Percentiles rank a stretch among this genome's conserved stretches.
Conservation (phyloP, 2,113 vertebrate genomes). For the Zingel zingel region DNA sequence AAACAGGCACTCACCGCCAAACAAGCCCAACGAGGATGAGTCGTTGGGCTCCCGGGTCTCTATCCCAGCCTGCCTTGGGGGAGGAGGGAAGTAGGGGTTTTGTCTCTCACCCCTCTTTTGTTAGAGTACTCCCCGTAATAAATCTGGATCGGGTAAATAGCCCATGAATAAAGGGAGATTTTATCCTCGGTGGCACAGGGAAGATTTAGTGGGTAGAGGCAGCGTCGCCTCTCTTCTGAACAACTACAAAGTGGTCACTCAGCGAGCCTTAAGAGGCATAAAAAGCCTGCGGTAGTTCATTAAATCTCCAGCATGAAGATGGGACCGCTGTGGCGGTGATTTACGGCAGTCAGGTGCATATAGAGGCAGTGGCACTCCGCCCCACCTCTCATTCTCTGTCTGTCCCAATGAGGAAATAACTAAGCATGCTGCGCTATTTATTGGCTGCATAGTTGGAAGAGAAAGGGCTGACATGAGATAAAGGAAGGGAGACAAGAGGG, state of each 20-base stretch:
- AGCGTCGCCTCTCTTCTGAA: slow-evolving; percentile 81
- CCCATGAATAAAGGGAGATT: slow-evolving; percentile 86
- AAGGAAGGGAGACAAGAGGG: neutral
- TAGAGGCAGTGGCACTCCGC: slow-evolving; percentile 66
- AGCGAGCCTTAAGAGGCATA: slow-evolving; percentile 82
- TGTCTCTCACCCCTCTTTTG: slow-evolving; percentile 76
- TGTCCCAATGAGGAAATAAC: slow-evolving; percentile 73
- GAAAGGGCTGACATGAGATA: slow-evolving; percentile 16
- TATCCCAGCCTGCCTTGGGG: slow-evolving; percentile 57
- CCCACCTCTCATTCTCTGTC: slow-evolving; percentile 76
- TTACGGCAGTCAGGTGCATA: slow-evolving; percentile 80
- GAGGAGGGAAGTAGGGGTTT: slow-evolving; percentile 52
- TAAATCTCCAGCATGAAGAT: slow-evolving; percentile 83
- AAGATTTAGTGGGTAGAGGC: slow-evolving; percentile 84
- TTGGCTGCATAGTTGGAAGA: slow-evolving; percentile 21
- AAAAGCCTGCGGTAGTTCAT: slow-evolving; percentile 83
- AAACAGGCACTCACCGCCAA: slow-evolving; percentile 29
- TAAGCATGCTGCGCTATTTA: slow-evolving; percentile 66
- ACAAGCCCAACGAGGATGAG: slow-evolving; percentile 64
- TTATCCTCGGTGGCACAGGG: slow-evolving; percentile 81
- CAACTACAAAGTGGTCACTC: slow-evolving; percentile 85
- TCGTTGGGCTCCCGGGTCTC: slow-evolving; percentile 51
- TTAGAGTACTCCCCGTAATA: slow-evolving; percentile 81
- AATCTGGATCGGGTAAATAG: slow-evolving; percentile 86
- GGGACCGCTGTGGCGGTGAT: slow-evolving; percentile 78